phyloP scores from a whole-genome alignment of 1,140 invertebrate species.

The Bombus confusus region DNA sequence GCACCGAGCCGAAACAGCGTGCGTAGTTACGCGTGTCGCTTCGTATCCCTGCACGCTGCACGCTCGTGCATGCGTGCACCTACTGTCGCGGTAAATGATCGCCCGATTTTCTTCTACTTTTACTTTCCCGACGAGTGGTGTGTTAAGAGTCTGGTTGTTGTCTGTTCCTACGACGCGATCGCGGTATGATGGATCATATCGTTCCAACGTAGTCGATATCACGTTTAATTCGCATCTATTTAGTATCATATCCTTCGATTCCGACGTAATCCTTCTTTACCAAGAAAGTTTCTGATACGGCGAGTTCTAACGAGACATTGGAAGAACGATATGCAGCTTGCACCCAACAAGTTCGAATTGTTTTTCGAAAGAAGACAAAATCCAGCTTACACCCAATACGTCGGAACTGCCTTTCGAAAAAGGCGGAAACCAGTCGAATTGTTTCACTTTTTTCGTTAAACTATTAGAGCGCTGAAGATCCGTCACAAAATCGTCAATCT shows the following conservation, averaged over 20 bases:
- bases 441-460: background rate
- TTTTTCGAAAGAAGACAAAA: too few relatives aligned
- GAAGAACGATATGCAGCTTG: background rate
- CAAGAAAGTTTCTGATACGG: background rate
- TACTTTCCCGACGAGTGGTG: too few relatives aligned
- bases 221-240: background rate
- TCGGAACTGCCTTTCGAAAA: too few relatives aligned
- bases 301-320: background rate
- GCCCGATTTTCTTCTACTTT: background rate
- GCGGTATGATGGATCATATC: too few relatives aligned
- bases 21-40: background rate
- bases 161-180: background rate
- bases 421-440: background rate
- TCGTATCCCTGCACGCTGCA: background rate
- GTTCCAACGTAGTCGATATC: background rate
- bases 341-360: background rate
- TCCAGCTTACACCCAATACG: too few relatives aligned
- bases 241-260: background rate
- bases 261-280: background rate
- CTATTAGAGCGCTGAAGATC: background rate
- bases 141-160: background rate
- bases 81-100: slow-evolving; percentile 14
- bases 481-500: background rate
- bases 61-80: background rate
- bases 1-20: slow-evolving; percentile 56